Percentiles rank a stretch among this genome's conserved stretches.
These are phyloP conservation scores for Sphaeramia orbicularis DNA, from an alignment of 2,797 vertebrate species.

Conservation along the genomic window DNA sequence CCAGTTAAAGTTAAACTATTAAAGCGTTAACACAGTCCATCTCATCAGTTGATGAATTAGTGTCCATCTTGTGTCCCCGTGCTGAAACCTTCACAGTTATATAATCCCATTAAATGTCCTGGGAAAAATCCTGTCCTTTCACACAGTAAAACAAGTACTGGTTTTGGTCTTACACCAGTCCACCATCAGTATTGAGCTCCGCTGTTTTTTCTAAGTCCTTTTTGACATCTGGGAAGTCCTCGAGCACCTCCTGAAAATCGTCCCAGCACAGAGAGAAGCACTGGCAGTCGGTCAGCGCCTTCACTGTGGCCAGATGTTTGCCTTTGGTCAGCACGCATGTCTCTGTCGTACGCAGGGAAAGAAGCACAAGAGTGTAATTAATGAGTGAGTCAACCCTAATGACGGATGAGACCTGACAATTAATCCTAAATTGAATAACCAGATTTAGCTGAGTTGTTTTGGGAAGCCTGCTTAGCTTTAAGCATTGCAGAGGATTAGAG, in stretches of 20 bases:
- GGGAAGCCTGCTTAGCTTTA: conserved; percentile 57
- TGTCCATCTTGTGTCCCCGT: conserved; percentile 10
- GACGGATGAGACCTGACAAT: conserved; percentile 68
- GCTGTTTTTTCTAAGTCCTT: conserved; percentile 74
- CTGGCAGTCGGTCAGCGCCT: conserved; percentile 77
- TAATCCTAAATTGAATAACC: conserved; percentile 73
- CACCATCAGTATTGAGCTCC: conserved; percentile 48
- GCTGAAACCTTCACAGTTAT: not conserved
- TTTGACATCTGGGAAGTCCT: conserved; percentile 76
- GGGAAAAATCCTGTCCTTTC: conserved; percentile 26
- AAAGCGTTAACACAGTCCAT: conserved; percentile 25
- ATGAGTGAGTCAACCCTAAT: conserved; percentile 58
- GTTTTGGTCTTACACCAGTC: conserved; percentile 53
- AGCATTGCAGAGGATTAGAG: conserved; percentile 51
- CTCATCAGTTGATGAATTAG: not conserved
- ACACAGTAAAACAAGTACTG: not conserved
- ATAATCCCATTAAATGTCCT: conserved; percentile 5
- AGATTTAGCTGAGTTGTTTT: conserved; percentile 34
- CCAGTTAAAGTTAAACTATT: conserved; percentile 17
- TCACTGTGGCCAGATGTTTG: conserved; percentile 78
- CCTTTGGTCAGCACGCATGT: conserved; percentile 81
- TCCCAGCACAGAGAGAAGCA: conserved; percentile 82
- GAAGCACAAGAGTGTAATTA: conserved; percentile 56
- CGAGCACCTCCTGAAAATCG: conserved; percentile 72
- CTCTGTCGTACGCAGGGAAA: conserved; percentile 62